Conservation (phyloP, 1,140 invertebrate genomes). For the Hesperophylax magnus region DNA sequence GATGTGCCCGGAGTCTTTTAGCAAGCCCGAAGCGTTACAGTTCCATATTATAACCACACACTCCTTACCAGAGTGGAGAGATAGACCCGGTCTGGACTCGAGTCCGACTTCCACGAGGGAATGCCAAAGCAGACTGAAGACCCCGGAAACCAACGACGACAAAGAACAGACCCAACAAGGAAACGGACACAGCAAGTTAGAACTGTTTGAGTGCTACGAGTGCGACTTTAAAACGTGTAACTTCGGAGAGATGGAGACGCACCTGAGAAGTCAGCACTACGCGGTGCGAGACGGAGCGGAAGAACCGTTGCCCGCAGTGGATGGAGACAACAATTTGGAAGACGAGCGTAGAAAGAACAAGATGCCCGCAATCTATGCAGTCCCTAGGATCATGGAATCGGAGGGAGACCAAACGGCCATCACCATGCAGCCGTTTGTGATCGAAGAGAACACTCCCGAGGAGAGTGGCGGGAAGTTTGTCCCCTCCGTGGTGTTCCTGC, state of each 20-base stretch:
- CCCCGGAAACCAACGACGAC: conserved; percentile 60
- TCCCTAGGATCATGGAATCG: conserved; percentile 67
- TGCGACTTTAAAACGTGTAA: conserved; percentile 77
- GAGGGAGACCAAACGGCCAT: conserved; percentile 67
- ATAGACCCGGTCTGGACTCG: conserved; percentile 40
- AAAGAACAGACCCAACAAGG: conserved; percentile 60
- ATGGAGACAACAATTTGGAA: conserved; percentile 68
- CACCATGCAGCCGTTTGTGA: conserved; percentile 89
- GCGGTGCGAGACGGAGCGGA: conserved; percentile 59
- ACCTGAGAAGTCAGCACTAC: conserved; percentile 76
- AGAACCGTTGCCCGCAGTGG: conserved; percentile 63
- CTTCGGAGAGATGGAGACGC: conserved; percentile 76
- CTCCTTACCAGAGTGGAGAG: conserved; percentile 55
- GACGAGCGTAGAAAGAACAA: conserved; percentile 72
- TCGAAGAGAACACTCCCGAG: conserved; percentile 74
- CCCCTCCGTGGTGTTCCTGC: conserved; percentile 92
- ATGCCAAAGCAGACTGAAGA: conserved; percentile 54
- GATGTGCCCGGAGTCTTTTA: conserved; percentile 58
- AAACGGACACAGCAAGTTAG: conserved; percentile 50
- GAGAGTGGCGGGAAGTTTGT: conserved; percentile 76
- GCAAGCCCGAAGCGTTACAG: conserved; percentile 54
- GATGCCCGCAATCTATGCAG: conserved; percentile 73
- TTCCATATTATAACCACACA: conserved; percentile 55
- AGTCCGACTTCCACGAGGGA: conserved; percentile 48
- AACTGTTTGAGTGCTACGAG: conserved; percentile 74